These are phyloP conservation scores for Pantherophis alleghaniensis DNA, from an alignment of 2,797 vertebrate genomes.

Conservation along the genomic window DNA sequence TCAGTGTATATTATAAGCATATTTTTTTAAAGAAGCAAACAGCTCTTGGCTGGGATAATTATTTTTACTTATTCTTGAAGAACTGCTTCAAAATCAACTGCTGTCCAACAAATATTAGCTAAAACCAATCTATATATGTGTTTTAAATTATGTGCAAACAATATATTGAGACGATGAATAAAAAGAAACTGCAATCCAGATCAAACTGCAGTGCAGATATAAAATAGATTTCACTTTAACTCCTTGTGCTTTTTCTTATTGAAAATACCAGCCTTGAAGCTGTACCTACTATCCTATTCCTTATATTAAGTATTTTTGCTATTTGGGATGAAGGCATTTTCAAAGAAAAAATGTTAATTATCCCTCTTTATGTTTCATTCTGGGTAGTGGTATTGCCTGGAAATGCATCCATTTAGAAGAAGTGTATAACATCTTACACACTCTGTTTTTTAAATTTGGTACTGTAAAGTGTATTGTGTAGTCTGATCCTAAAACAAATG, in stretches of 20 bases:
- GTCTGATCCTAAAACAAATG: not conserved
- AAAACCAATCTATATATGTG: conserved; percentile 21
- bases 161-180: not conserved
- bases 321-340: not conserved
- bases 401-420: not conserved
- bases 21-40: not conserved
- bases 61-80: conserved; percentile 51
- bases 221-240: not conserved
- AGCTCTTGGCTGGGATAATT: conserved; percentile 15
- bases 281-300: not conserved
- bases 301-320: not conserved
- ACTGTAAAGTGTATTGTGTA: not conserved
- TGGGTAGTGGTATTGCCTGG: not conserved
- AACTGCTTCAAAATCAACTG: conserved; percentile 53
- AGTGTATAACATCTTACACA: not conserved
- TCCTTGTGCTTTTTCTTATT: not conserved
- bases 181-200: not conserved
- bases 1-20: not conserved
- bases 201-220: not conserved
- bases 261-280: not conserved
- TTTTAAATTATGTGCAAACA: not conserved
- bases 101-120: conserved; percentile 37
- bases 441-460: not conserved
- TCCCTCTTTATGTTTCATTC: not conserved
- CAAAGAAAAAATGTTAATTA: not conserved